Conservation (phyloP, 2,797 vertebrate genomes). For the Nannoperca obscura region DNA sequence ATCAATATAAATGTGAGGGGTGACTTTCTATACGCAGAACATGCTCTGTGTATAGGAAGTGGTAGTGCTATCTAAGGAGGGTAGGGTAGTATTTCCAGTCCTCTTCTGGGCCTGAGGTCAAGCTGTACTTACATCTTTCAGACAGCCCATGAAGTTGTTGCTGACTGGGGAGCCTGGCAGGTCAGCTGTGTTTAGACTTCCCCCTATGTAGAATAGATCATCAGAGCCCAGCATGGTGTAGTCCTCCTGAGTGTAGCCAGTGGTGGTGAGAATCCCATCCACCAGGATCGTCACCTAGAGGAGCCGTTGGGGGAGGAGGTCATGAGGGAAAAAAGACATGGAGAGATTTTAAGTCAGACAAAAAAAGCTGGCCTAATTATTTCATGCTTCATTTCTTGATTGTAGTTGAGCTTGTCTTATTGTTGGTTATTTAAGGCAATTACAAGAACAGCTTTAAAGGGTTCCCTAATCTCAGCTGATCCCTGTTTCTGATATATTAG, state of each 20-base stretch:
- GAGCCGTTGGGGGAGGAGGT: not conserved
- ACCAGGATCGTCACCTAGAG: constrained; percentile 94
- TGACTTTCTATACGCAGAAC: constrained; percentile 65
- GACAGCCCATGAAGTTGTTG: constrained; percentile 99
- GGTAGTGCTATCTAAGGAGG: constrained; percentile 46
- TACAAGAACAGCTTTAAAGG: constrained; percentile 70
- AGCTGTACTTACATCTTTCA: constrained; percentile 93
- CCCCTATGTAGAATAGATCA: constrained; percentile 97
- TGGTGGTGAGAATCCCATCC: constrained; percentile 95
- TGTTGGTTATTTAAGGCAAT: constrained; percentile 70
- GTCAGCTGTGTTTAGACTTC: constrained; percentile 95
- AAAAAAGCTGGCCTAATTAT: constrained; percentile 70
- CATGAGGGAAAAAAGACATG: constrained; percentile 30
- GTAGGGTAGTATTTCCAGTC: constrained; percentile 67
- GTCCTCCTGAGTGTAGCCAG: constrained; percentile 97
- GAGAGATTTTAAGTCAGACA: constrained; percentile 51
- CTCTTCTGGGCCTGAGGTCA: constrained; percentile 55
- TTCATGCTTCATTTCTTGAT: constrained; percentile 70
- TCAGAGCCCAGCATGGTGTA: constrained; percentile 98
- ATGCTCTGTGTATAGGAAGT: constrained; percentile 49
- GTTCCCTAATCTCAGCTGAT: constrained; percentile 70
- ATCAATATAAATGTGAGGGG: constrained; percentile 65
- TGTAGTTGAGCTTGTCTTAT: constrained; percentile 63
- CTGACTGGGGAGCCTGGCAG: constrained; percentile 95
- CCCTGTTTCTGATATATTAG: constrained; percentile 68